Evolutionary conservation across 2,888 invertebrate species (phyloP).

Genomic region (Drosophila cognata): DNA sequence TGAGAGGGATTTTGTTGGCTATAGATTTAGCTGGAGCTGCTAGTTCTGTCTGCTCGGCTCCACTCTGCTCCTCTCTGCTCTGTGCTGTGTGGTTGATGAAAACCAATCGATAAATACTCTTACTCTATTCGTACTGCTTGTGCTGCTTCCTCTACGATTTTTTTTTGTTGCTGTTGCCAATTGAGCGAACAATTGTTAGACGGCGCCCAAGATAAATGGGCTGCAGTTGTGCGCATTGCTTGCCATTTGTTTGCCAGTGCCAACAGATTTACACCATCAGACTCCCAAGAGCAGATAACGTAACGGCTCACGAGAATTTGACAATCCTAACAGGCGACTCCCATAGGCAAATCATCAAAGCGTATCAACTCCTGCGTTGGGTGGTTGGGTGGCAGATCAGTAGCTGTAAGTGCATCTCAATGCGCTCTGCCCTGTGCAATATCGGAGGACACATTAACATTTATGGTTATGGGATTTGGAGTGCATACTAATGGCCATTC

Average conservation of each 20-base stretch:
- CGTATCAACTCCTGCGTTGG: background rate
- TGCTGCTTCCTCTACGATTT: conserved; percentile 34
- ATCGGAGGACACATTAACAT: conserved; percentile 65
- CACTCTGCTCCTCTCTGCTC: background rate
- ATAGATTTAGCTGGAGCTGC: conserved; percentile 15
- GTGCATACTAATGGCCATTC: conserved; percentile 71
- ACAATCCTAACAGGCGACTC: conserved; percentile 46
- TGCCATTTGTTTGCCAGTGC: conserved; percentile 66
- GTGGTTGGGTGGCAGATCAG: background rate
- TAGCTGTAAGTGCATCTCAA: background rate
- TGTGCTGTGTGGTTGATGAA: conserved; percentile 54
- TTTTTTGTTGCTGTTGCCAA: conserved; percentile 70
- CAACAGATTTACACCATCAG: conserved; percentile 56
- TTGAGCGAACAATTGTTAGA: conserved; percentile 73
- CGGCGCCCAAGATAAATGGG: conserved; percentile 70
- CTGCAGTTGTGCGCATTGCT: conserved; percentile 75
- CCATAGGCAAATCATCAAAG: conserved; percentile 15
- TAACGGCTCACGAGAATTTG: conserved; percentile 30
- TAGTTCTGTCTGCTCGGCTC: background rate
- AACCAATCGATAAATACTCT: conserved; percentile 70
- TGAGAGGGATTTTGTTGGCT: conserved; percentile 27
- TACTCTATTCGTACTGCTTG: conserved; percentile 16
- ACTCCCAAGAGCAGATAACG: conserved; percentile 15
- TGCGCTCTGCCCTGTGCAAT: conserved; percentile 18
- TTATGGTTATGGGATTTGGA: conserved; percentile 71